Conservation (phyloP, 2,113 vertebrate species). For the Labeo catla region DNA sequence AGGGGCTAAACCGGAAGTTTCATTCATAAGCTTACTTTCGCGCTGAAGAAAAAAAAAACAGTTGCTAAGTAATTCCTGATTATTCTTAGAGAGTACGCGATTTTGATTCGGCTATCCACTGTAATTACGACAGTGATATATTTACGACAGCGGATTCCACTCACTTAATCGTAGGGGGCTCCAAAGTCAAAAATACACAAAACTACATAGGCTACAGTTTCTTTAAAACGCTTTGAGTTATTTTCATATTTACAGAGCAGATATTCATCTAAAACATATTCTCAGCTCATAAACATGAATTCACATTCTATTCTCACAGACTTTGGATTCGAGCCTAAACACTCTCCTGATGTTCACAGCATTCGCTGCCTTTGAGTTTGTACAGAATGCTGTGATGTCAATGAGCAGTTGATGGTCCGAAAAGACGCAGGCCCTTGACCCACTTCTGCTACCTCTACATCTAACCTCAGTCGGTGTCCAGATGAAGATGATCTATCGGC, state of each 20-base stretch:
- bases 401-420: background rate
- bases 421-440: constrained; percentile 49
- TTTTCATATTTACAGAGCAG: background rate
- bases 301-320: constrained; percentile 18
- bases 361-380: background rate
- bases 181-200: background rate
- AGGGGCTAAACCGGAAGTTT: too few species aligned
- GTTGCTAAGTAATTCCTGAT: background rate
- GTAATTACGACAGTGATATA: too few species aligned
- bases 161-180: background rate
- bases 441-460: constrained; percentile 20
- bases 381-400: constrained; percentile 16
- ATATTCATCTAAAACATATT: background rate
- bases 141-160: background rate
- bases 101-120: background rate
- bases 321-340: constrained; percentile 7
- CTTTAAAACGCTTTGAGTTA: background rate
- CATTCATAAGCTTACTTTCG: too few species aligned
- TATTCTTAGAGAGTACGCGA: background rate
- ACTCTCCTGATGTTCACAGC: background rate
- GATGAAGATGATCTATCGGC: constrained; percentile 89
- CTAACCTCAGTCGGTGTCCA: constrained; percentile 40
- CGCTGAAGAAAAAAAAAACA: too few species aligned
- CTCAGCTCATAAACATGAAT: constrained; percentile 1
- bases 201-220: background rate